Evolutionary conservation across 1,140 invertebrate genomes (phyloP), one percentile per base, ranked within the genome.

Genomic region (Philaenus spumarius): DNA sequence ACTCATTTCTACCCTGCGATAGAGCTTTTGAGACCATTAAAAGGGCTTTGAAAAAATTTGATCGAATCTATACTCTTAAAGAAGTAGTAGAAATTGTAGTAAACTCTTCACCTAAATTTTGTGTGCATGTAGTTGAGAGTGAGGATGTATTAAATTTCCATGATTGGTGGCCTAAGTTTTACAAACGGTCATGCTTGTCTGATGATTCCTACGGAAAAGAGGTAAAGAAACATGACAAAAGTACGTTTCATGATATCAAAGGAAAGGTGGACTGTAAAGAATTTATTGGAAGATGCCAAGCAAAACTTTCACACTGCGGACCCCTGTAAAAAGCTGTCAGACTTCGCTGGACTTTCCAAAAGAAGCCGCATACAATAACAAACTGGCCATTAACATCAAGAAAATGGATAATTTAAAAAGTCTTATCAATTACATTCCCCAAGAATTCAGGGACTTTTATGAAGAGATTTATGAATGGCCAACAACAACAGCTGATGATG

Each of bases 81-180:
- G 23, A 59, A 52, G 24, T 59, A 26, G 20, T 40, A 43, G 35
- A 45, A 52, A 51, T 58, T 59, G 40, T 43, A 17, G 26, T 55
- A 14, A 12, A 55, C 19, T 55, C 53, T 23, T 23, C 19, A 17
- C 17, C 53, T 42, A 55, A 55, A 55, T 55, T 55, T 42, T 20
- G 23, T 55, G 53, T 55, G 17, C 35, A 59, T 9, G 47, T 52
- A 52, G 40, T 52, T 40, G 34, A 43, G 22, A 43, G 47, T 23
- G 48, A 59, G 19, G 22, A 55, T 24, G 40, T 59, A 17, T 37
- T 52, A 52, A 45, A 59, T 17, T 59, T 59, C 26, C 34, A 59
- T 24, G 26, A 51, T 9, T 53, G 57, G 57, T 59, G 48, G 57
- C 57, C 57, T 22, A 59, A 53, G 39, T 59, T 52, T 53, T 59